Conservation (phyloP, 1,140 invertebrate species). For the Drosophila leontia region DNA sequence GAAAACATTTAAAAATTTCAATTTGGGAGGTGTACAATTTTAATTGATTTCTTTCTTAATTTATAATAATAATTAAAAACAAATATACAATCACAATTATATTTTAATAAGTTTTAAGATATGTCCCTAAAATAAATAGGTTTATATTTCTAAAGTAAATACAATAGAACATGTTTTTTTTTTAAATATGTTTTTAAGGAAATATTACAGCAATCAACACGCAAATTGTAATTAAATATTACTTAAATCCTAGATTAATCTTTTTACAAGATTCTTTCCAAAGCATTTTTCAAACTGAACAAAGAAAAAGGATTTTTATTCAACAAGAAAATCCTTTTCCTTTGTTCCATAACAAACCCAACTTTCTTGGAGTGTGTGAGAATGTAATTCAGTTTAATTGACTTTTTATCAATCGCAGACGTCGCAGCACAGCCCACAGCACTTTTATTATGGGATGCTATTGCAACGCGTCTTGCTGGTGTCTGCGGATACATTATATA, state of each 20-base stretch:
- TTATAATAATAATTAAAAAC: no score
- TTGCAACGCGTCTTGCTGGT: constrained; percentile 35
- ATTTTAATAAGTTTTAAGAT: no score
- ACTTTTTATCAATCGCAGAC: constrained; percentile 79
- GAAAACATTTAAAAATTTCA: background rate
- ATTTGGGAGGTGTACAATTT: background rate
- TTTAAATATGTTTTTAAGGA: no score
- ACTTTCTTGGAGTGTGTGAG: constrained; percentile 13
- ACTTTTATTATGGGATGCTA: constrained; percentile 29
- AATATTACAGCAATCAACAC: no score
- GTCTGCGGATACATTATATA: constrained; percentile 9
- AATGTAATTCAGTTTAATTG: constrained; percentile 65
- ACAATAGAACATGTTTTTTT: no score
- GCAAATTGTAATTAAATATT: no score
- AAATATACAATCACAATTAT: no score
- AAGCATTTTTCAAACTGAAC: background rate
- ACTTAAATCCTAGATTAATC: no score
- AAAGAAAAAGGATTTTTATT: no score
- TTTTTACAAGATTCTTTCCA: background rate
- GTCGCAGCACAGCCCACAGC: constrained; percentile 53
- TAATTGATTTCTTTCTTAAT: background rate
- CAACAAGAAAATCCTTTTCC: constrained; percentile 6
- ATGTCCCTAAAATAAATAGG: no score
- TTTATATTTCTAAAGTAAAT: no score
- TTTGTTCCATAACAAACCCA: background rate